Evolutionary conservation across 2,113 vertebrate species (phyloP).

Genomic region (Mormyrus lacerda): DNA sequence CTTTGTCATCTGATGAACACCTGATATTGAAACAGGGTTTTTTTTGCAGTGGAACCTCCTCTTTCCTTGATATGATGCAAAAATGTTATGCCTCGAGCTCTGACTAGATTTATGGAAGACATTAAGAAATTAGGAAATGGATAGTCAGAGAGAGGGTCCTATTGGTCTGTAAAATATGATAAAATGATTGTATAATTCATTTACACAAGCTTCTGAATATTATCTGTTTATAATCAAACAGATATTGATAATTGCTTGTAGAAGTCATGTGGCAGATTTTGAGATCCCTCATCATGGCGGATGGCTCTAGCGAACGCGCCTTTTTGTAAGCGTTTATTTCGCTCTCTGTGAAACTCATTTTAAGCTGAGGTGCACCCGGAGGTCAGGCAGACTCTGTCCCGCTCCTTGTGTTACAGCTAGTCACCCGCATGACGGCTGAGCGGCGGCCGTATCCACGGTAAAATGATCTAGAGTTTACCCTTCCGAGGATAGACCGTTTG

Average conservation of each 20-base stretch:
- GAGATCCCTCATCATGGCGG: not conserved
- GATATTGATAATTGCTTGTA: not conserved
- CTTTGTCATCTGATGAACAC: slow-evolving; percentile 9
- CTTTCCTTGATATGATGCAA: slow-evolving; percentile 18
- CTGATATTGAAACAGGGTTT: not conserved
- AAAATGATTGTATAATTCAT: not conserved
- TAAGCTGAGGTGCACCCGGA: not conserved
- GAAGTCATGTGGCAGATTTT: not conserved
- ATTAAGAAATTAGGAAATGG: not conserved
- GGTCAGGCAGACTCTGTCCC: not conserved
- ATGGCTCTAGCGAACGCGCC: not conserved
- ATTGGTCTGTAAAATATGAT: not conserved
- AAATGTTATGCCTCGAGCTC: slow-evolving; percentile 3
- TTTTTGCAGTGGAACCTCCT: not conserved
- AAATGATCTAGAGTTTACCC: not conserved
- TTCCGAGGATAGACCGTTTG: not conserved
- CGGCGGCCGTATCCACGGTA: not conserved
- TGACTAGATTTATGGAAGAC: not conserved
- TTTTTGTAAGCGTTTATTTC: not conserved
- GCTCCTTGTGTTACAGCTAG: not conserved
- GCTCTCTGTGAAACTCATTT: not conserved
- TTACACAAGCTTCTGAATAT: not conserved
- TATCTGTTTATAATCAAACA: not conserved
- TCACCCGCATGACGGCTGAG: not conserved
- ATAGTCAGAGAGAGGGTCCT: not conserved